Conservation (phyloP, 2,113 vertebrate species). For the Aramus guarauna region DNA sequence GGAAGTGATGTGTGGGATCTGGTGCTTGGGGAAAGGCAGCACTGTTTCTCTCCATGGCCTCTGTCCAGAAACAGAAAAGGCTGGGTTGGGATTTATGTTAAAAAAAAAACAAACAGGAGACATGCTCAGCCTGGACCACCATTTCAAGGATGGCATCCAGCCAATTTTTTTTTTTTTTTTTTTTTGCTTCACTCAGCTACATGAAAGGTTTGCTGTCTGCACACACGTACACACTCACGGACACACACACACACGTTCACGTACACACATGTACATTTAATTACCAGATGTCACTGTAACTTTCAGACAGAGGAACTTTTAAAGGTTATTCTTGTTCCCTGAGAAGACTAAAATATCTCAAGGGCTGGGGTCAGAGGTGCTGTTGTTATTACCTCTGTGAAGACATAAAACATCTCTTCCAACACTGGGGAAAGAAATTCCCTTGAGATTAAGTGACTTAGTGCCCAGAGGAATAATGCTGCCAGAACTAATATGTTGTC, state of each 20-base stretch:
- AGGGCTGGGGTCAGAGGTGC: background rate
- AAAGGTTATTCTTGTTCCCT: background rate
- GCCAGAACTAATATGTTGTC: background rate
- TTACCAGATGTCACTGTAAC: background rate
- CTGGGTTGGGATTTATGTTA: background rate
- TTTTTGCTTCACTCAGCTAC: background rate
- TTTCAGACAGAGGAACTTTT: background rate
- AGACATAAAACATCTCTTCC: background rate
- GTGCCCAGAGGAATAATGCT: background rate
- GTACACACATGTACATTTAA: background rate
- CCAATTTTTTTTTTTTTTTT: background rate
- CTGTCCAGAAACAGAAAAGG: conserved; percentile 31
- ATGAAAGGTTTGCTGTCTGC: background rate
- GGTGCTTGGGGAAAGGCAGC: background rate
- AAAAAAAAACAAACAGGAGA: background rate
- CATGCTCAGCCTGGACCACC: background rate
- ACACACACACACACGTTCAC: background rate
- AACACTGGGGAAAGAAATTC: background rate
- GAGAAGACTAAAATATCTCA: background rate
- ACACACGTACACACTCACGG: background rate
- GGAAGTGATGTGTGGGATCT: conserved; percentile 63
- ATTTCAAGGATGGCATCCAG: background rate
- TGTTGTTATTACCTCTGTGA: background rate
- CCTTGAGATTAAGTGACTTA: background rate
- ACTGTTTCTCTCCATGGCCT: conserved; percentile 48